Evolutionary conservation across 2,888 invertebrate species (phyloP), one percentile per base, ranked within the genome.

Genomic region (Cataglyphis rosenhaueri): DNA sequence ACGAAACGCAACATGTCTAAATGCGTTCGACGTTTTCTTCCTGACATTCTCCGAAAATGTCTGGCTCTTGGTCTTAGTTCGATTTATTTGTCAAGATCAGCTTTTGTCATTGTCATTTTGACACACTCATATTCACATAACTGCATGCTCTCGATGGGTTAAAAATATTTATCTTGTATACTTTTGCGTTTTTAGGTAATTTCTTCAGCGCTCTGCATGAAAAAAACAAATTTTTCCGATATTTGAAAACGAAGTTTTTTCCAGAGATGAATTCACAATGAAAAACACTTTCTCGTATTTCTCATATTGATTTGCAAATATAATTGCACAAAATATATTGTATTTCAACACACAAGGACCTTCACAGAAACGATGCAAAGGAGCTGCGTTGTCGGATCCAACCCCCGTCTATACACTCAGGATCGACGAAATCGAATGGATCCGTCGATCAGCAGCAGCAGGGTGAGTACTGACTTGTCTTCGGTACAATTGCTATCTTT

Each of bases 401-500:
- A 52, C 25, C 21, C 70, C 59, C 68, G 29, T 68, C 21, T 15
- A 15, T 25, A 21, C 59, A 59, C n/a, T 32, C 70, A 59, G 21
- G 4, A 35, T 6, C 41, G 64, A 48, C 48, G 38, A 52, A 35
- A 12, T 70, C 52, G 86, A 78, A 85, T 66, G 84, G 65, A 12
- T 15, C 21, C 12, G 32, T 52, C 68, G 83, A 75, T 86, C 91
- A 89, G 89, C 92, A 52, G 75, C 87, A 71, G 81, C 59, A 81
- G 87, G 85, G 82, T 86, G 86, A 88, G 70, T 78, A 94, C 94
- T 94, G 94, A 89, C 90, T 90, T 90, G 89, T 92, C 90, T 91
- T 92, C 91, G 91, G 91, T 90, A 41, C 9, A 90, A 92, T 92
- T 90, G 93, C 94, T 93, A 94, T 94, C 94, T 94, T 94, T 94